Percentiles rank a stretch among this genome's conserved stretches.
These are phyloP conservation scores for Ischnura elegans DNA, from an alignment of 2,888 invertebrate genomes.

Conservation along the genomic window DNA sequence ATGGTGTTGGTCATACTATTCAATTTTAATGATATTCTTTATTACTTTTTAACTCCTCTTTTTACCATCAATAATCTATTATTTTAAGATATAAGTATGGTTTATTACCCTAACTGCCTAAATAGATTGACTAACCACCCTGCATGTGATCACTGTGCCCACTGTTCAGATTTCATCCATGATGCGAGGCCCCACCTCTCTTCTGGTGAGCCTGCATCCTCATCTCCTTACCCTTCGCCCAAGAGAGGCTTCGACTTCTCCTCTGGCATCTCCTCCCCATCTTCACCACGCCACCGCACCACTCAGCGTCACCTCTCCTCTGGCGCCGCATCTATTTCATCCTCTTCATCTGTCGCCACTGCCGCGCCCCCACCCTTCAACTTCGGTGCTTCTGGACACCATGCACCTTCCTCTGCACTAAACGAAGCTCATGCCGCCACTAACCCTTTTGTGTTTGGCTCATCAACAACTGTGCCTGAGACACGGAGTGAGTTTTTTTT, in stretches of 20 bases:
- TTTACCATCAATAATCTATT: background rate
- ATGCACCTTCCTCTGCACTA: slow-evolving; percentile 42
- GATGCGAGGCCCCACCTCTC: slow-evolving; percentile 59
- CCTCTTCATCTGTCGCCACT: slow-evolving; percentile 47
- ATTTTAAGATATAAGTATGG: background rate
- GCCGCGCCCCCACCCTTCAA: slow-evolving; percentile 58
- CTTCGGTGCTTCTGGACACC: slow-evolving; percentile 50
- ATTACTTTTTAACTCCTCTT: background rate
- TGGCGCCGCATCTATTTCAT: slow-evolving; percentile 45
- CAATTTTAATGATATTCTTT: no score
- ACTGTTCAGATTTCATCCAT: slow-evolving; percentile 53
- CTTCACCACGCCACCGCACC: slow-evolving; percentile 53
- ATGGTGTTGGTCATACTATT: no score
- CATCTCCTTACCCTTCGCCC: slow-evolving; percentile 53
- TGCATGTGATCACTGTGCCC: slow-evolving; percentile 16
- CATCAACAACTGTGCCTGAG: slow-evolving; percentile 18
- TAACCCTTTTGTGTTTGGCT: slow-evolving; percentile 61
- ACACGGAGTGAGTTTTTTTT: slow-evolving; percentile 47
- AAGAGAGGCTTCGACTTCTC: slow-evolving; percentile 64
- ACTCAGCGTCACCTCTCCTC: slow-evolving; percentile 56
- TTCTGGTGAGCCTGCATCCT: slow-evolving; percentile 50
- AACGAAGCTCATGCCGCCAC: slow-evolving; percentile 17
- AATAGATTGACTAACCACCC: slow-evolving; percentile 41
- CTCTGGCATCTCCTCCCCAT: slow-evolving; percentile 58
- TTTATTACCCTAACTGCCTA: background rate